These are phyloP conservation scores for Gephyroberyx darwinii DNA, from an alignment of 2,797 vertebrate genomes.

Conservation along the genomic window DNA sequence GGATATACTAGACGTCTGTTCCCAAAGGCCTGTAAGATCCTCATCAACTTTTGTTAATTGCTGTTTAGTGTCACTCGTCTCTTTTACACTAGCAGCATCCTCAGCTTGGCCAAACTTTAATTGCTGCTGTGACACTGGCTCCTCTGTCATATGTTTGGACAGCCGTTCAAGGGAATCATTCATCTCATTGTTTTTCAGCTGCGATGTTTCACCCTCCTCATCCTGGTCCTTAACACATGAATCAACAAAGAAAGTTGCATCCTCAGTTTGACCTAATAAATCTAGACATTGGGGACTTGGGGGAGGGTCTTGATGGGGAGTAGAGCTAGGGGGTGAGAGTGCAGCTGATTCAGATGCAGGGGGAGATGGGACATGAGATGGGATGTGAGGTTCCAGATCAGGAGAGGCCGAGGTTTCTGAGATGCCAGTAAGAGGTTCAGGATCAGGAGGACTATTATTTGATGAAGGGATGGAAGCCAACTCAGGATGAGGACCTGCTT, in stretches of 20 bases:
- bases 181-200: constrained; percentile 25
- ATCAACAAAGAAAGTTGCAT: neutral
- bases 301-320: constrained; percentile 7
- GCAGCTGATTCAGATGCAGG: constrained; percentile 10
- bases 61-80: constrained; percentile 19
- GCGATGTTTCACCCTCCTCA: constrained; percentile 32
- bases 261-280: constrained; percentile 9
- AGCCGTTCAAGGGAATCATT: neutral
- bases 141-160: constrained; percentile 12
- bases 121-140: constrained; percentile 27
- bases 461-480: neutral
- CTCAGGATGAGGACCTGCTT: constrained; percentile 23
- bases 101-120: constrained; percentile 19
- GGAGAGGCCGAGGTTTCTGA: constrained; percentile 1
- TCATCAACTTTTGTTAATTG: constrained; percentile 21
- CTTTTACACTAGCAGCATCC: constrained; percentile 16
- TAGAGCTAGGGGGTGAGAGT: constrained; percentile 8
- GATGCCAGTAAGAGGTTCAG: neutral
- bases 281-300: constrained; percentile 13
- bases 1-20: constrained; percentile 9
- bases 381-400: constrained; percentile 22
- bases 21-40: constrained; percentile 10
- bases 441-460: neutral
- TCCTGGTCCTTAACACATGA: constrained; percentile 3
- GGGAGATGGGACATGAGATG: constrained; percentile 28